Evolutionary conservation across 1,140 invertebrate genomes (phyloP).

Genomic region (Akabosia matsudoensis): DNA sequence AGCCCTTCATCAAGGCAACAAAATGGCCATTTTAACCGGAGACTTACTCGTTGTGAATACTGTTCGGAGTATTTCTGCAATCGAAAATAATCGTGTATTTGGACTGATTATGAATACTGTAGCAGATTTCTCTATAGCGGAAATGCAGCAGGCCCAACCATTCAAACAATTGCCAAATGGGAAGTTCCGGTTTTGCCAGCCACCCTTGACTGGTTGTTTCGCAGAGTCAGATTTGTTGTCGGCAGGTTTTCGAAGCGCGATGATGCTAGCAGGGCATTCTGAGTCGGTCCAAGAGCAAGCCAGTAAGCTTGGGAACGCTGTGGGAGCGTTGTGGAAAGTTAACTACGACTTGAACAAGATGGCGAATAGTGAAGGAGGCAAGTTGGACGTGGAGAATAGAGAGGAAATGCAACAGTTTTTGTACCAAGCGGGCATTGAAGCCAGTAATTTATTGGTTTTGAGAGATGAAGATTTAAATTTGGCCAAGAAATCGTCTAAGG

Average conservation of each 20-base stretch:
- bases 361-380: neutral
- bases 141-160: neutral
- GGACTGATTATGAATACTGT: constrained; percentile 31
- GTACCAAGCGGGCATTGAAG: neutral
- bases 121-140: constrained; percentile 28
- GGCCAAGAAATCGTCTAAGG: neutral
- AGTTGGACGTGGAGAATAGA: neutral
- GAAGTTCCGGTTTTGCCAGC: neutral
- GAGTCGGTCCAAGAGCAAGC: constrained; percentile 30
- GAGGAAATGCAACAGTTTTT: constrained; percentile 12
- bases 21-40: constrained; percentile 29
- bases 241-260: constrained; percentile 21
- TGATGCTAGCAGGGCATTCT: constrained; percentile 25
- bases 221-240: constrained; percentile 18
- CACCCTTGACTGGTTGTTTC: neutral
- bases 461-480: neutral
- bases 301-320: constrained; percentile 17
- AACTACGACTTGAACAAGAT: constrained; percentile 24
- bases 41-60: constrained; percentile 33
- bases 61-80: constrained; percentile 28
- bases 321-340: constrained; percentile 30
- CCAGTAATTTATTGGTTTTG: neutral
- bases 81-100: constrained; percentile 32
- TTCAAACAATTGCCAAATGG: constrained; percentile 25
- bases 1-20: constrained; percentile 29